A percentile compares a stretch with the other conserved stretches of the same genome.
Conservation (phyloP, 2,888 invertebrate genomes). For the Frankliniella intonsa region DNA sequence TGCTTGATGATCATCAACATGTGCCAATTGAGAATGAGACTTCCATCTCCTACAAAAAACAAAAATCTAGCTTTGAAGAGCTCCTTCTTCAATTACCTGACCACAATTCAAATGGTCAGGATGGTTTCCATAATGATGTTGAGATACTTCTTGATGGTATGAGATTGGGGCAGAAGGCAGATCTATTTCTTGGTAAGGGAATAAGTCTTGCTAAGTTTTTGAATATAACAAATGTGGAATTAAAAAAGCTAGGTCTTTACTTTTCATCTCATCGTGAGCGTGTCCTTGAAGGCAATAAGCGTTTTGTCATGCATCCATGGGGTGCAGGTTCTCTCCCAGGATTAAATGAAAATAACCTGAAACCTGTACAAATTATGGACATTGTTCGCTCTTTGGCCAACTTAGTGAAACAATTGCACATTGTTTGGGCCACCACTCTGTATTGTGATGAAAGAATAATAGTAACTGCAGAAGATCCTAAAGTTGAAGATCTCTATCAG, state of each 20-base stretch:
- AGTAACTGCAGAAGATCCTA: not conserved
- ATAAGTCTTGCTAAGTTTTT: conserved; percentile 37
- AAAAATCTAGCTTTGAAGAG: conserved; percentile 29
- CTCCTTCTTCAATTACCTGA: conserved; percentile 34
- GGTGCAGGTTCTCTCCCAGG: conserved; percentile 32
- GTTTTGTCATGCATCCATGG: conserved; percentile 38
- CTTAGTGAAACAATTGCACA: conserved; percentile 34
- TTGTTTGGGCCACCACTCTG: conserved; percentile 33
- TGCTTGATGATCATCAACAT: conserved; percentile 34
- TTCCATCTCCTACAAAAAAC: not conserved
- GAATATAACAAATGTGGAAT: conserved; percentile 35
- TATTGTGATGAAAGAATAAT: conserved; percentile 25
- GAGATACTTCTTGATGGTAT: conserved; percentile 34
- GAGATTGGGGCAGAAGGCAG: conserved; percentile 32
- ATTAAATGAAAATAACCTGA: not conserved
- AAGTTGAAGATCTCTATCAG: not conserved
- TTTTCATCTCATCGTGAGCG: conserved; percentile 36
- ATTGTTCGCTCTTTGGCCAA: conserved; percentile 33
- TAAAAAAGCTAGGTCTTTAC: conserved; percentile 36
- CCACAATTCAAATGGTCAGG: conserved; percentile 32
- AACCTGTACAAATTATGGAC: conserved; percentile 29
- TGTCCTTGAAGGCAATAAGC: conserved; percentile 35
- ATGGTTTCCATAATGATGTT: conserved; percentile 36
- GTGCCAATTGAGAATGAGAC: conserved; percentile 25
- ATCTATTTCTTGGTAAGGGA: conserved; percentile 33